These are phyloP conservation scores for Herpetotheres cachinnans DNA, from an alignment of 2,113 vertebrate genomes.

Conservation along the genomic window DNA sequence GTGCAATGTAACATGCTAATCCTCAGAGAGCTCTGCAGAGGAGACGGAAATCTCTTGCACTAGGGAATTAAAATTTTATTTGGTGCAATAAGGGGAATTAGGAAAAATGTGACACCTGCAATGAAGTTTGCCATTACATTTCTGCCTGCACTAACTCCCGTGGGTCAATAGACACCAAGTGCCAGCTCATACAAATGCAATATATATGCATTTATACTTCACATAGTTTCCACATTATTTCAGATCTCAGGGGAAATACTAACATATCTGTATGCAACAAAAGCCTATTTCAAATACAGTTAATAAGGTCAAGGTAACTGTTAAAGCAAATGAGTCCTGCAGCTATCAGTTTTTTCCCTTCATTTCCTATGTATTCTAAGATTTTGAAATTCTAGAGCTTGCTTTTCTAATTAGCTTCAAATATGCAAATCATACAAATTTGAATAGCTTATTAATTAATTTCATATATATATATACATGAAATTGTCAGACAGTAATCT, in stretches of 20 bases:
- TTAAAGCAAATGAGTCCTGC: neutral
- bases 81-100: neutral
- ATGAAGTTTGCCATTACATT: neutral
- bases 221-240: neutral
- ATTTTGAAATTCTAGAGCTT: constrained; percentile 33
- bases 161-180: neutral
- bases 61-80: neutral
- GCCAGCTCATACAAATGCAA: neutral
- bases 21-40: neutral
- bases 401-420: constrained; percentile 27
- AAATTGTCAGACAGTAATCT: constrained; percentile 28
- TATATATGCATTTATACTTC: neutral
- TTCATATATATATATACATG: neutral
- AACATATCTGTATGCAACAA: neutral
- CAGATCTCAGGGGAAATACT: neutral
- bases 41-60: neutral
- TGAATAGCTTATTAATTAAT: constrained; percentile 38
- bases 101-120: neutral
- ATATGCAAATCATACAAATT: constrained; percentile 15
- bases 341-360: neutral
- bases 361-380: constrained; percentile 12
- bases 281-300: neutral
- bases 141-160: neutral
- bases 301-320: constrained; percentile 28
- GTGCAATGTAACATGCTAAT: neutral